A percentile compares a stretch with the other conserved stretches of the same genome.
phyloP scores from a whole-genome alignment of 2,113 vertebrate genomes.

The Colossoma macropomum region DNA sequence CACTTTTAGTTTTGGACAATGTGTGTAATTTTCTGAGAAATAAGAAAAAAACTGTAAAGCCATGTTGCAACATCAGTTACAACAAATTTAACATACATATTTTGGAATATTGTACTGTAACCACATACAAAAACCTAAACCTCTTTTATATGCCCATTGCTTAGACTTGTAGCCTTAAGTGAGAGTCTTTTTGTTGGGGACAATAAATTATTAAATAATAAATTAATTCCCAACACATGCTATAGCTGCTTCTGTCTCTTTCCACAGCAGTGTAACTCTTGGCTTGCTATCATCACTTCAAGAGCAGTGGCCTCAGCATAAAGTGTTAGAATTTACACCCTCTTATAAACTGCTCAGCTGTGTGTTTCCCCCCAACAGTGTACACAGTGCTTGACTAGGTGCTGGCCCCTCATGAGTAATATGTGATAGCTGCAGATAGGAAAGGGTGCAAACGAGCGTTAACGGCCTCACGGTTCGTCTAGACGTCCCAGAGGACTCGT shows the following conservation, averaged over 20 bases:
- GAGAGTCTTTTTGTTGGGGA: neutral
- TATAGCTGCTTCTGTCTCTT: neutral
- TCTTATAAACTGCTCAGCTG: slow-evolving; percentile 19
- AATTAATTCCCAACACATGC: neutral
- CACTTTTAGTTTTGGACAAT: too few relatives aligned
- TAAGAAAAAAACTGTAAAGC: too few relatives aligned
- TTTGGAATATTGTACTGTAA: too few relatives aligned
- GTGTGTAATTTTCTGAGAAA: too few relatives aligned
- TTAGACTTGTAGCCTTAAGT: neutral
- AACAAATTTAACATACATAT: neutral
- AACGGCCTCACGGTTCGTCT: slow-evolving; percentile 17
- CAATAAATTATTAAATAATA: too few relatives aligned
- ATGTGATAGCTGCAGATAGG: slow-evolving; percentile 26
- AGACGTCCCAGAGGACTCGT: slow-evolving; percentile 29
- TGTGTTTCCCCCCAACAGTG: neutral
- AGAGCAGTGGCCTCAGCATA: slow-evolving; percentile 13
- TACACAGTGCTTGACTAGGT: neutral
- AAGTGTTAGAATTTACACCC: slow-evolving; percentile 27
- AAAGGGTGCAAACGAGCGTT: slow-evolving; percentile 41
- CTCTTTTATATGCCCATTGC: neutral
- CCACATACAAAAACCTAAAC: neutral
- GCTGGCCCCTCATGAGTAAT: slow-evolving; percentile 19
- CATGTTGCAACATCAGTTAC: neutral
- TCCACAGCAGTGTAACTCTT: slow-evolving; percentile 18
- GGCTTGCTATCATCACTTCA: slow-evolving; percentile 7